phyloP scores from a whole-genome alignment of 37 sponge, comb jelly and placozoan species.

The Haliclona indistincta region DNA sequence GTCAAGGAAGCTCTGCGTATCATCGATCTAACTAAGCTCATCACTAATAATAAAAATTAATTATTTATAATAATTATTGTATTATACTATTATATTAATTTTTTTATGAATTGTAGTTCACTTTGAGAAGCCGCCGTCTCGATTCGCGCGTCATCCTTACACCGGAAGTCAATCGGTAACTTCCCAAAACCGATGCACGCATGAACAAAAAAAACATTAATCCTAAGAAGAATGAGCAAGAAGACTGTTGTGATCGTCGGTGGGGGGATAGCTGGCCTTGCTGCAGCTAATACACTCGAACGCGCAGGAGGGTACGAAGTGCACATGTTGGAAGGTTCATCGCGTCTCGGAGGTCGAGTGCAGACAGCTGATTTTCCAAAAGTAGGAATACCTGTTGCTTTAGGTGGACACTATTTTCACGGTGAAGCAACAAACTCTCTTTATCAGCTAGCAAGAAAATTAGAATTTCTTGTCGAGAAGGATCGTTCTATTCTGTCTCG shows the following conservation, averaged over 20 bases:
- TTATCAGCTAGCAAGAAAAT: too few species aligned
- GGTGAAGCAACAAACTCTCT: not conserved
- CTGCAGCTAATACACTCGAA: not conserved
- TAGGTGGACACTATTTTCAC: not conserved
- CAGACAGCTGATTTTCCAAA: not conserved
- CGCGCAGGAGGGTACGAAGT: not conserved
- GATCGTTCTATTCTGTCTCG: not conserved
- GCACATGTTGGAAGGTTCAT: not conserved
- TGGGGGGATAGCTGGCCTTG: not conserved
- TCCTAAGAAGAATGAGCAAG: too few species aligned
- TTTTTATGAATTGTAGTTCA: too few species aligned
- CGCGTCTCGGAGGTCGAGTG: not conserved
- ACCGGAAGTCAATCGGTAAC: too few species aligned
- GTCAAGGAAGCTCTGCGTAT: conserved; percentile 29
- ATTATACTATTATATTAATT: too few species aligned
- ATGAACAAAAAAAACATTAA: too few species aligned
- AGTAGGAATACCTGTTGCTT: not conserved
- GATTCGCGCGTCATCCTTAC: too few species aligned
- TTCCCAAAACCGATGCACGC: too few species aligned
- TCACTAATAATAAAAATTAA: too few species aligned
- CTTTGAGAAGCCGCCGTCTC: too few species aligned
- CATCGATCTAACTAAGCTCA: too few species aligned
- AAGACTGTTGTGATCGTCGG: not conserved
- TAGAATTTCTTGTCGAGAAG: not conserved
- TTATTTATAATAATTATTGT: too few species aligned